Evolutionary conservation across 2,888 invertebrate species (phyloP).

Genomic region (Lepidochrysops patricia): DNA sequence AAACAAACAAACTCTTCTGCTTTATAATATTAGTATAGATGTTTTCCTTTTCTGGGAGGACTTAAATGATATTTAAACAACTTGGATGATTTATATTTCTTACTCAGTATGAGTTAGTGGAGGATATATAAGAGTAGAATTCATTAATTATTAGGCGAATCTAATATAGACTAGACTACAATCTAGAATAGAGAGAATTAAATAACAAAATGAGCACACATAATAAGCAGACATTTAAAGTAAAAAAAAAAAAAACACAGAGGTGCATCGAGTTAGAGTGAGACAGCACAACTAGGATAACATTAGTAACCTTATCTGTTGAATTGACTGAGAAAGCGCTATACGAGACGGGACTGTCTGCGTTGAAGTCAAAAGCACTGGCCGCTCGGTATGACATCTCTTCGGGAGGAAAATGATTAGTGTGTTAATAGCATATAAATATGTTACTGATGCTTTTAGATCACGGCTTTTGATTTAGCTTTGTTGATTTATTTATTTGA

Average conservation of each 20-base stretch:
- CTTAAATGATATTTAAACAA: too few relatives aligned
- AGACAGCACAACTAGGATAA: conserved; percentile 1
- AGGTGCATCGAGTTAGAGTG: not conserved
- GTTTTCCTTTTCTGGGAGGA: too few relatives aligned
- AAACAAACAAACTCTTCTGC: too few relatives aligned
- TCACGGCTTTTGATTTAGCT: not conserved
- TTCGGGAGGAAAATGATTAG: not conserved
- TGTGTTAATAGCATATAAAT: conserved; percentile 6
- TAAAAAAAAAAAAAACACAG: not conserved
- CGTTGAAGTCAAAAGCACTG: conserved; percentile 67
- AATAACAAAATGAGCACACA: too few relatives aligned
- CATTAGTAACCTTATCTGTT: conserved; percentile 70
- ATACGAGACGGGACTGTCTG: conserved; percentile 58
- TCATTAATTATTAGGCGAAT: too few relatives aligned
- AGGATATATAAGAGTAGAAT: too few relatives aligned
- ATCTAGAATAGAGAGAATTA: too few relatives aligned
- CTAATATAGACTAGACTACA: too few relatives aligned
- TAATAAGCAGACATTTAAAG: not conserved
- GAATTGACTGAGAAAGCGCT: conserved; percentile 66
- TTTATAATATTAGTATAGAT: too few relatives aligned
- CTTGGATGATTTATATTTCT: too few relatives aligned
- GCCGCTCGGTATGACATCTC: conserved; percentile 65
- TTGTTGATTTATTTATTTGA: not conserved
- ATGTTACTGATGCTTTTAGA: not conserved
- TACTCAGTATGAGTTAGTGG: too few relatives aligned